A percentile compares a stretch with the other conserved stretches of the same genome.
Conservation (phyloP, 2,797 vertebrate genomes). For the Bufotes viridis region DNA sequence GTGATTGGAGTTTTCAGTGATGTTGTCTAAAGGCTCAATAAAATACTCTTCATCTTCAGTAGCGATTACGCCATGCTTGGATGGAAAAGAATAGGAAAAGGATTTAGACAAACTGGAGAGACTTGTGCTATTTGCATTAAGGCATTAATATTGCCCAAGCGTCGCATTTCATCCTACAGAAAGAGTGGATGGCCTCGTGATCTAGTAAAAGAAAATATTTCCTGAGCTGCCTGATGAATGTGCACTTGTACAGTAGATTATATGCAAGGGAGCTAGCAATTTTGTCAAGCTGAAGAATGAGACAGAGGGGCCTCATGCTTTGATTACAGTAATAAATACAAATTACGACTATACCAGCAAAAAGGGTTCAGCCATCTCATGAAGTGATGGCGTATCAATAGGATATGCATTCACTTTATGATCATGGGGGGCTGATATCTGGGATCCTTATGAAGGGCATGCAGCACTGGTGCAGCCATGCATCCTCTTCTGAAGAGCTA, state of each 20-base stretch:
- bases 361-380: too few species aligned
- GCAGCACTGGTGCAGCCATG: too few species aligned
- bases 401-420: too few species aligned
- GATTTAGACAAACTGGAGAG: constrained; percentile 51
- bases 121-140: constrained; percentile 54
- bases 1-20: constrained; percentile 84
- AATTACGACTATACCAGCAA: too few species aligned
- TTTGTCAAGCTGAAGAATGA: background rate
- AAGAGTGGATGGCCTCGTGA: background rate
- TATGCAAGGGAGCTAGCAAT: background rate
- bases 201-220: background rate
- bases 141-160: constrained; percentile 3
- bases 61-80: constrained; percentile 96
- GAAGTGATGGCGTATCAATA: too few species aligned
- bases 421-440: too few species aligned
- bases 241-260: background rate
- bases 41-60: constrained; percentile 99
- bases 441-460: too few species aligned
- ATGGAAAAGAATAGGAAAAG: constrained; percentile 61
- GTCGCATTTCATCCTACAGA: constrained; percentile 10
- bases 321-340: too few species aligned
- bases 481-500: too few species aligned
- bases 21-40: constrained; percentile 96
- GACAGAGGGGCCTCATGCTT: too few species aligned
- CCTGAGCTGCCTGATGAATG: background rate